Percentiles rank a stretch among this genome's conserved stretches.
Conservation (phyloP, 2,888 invertebrate species). For the Leucoptera coffeella region DNA sequence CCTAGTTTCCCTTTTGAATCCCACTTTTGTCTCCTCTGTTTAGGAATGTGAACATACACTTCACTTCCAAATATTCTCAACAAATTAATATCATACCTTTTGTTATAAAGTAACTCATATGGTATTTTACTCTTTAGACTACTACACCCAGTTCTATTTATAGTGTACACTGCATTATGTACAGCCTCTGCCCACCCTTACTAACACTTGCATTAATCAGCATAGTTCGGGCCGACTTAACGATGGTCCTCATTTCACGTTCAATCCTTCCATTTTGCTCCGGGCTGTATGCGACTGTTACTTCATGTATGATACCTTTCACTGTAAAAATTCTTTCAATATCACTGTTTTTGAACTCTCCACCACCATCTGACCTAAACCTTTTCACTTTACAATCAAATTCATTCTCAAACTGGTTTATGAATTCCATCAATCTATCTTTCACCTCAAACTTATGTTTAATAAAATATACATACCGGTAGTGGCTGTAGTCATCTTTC, state of each 20-base stretch:
- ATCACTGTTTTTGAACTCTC: conserved; percentile 8
- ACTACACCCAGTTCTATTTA: no score
- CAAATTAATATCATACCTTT: background rate
- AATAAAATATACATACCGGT: background rate
- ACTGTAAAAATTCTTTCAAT: no score
- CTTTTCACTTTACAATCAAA: background rate
- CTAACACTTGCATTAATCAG: conserved; percentile 10
- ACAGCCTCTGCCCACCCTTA: no score
- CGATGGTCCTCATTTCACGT: conserved; percentile 13
- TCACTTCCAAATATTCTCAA: background rate
- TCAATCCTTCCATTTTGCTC: conserved; percentile 14
- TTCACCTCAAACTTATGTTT: background rate
- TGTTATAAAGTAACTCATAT: conserved; percentile 6
- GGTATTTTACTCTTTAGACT: conserved; percentile 9
- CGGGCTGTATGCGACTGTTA: conserved; percentile 12
- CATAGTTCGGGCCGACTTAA: conserved; percentile 12
- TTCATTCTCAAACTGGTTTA: background rate
- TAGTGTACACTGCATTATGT: no score
- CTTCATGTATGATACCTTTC: conserved; percentile 11
- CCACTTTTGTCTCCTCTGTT: no score
- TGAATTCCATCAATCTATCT: background rate
- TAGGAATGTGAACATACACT: no score
- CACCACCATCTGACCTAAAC: conserved; percentile 9
- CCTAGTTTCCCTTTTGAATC: no score
- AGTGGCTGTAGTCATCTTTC: background rate